A percentile compares a stretch with the other conserved stretches of the same genome.
Conservation (phyloP, 2,888 invertebrate genomes). For the Trichacis sp. region DNA sequence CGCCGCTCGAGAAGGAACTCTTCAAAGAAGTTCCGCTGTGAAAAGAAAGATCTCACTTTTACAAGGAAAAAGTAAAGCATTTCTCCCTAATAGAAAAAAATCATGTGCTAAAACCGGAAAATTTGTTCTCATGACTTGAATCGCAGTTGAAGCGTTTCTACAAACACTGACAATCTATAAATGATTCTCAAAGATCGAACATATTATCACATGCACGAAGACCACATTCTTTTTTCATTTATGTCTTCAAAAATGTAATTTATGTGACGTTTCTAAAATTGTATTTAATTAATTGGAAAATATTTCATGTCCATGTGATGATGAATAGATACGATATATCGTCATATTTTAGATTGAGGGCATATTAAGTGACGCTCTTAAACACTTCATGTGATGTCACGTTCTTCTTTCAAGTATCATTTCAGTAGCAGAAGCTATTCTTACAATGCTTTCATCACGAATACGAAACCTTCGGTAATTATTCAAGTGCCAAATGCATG, state of each 20-base stretch:
- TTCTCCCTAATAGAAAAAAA: neutral
- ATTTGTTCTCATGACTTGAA: neutral
- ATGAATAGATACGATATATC: no score
- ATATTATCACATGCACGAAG: neutral
- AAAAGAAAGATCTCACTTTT: slow-evolving; percentile 11
- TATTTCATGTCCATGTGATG: no score
- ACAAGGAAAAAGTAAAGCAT: neutral
- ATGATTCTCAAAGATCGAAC: neutral
- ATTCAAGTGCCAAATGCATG: no score
- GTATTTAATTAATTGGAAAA: no score
- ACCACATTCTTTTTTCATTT: no score
- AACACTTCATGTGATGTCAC: slow-evolving; percentile 29
- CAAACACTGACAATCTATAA: neutral
- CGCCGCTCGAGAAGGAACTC: neutral
- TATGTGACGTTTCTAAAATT: no score
- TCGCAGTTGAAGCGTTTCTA: neutral
- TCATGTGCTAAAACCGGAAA: slow-evolving; percentile 2
- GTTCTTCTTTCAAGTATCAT: slow-evolving; percentile 16
- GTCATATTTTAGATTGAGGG: slow-evolving; percentile 25
- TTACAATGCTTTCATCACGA: no score
- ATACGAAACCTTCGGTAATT: no score
- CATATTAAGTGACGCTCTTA: slow-evolving; percentile 28
- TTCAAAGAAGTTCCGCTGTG: slow-evolving; percentile 1
- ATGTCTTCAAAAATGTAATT: no score
- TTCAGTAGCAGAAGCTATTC: slow-evolving; percentile 9